Evolutionary conservation across 2,888 invertebrate genomes (phyloP).

Genomic region (Morpho achilles): DNA sequence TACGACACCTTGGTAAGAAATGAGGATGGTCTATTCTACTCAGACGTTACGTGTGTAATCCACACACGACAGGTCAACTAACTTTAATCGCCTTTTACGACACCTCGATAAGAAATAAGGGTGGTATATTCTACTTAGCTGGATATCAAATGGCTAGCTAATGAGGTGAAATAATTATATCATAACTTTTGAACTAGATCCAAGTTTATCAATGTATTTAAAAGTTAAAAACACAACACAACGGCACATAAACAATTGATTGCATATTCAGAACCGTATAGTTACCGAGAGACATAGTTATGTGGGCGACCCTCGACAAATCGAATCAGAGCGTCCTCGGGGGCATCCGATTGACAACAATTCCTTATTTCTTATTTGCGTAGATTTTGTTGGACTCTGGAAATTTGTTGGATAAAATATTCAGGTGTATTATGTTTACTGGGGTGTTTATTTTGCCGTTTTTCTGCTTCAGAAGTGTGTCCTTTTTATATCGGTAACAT

Average conservation of each 20-base stretch:
- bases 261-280: slow-evolving; percentile 14
- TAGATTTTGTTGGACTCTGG: slow-evolving; percentile 8
- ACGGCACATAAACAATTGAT: slow-evolving; percentile 7
- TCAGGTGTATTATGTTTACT: slow-evolving; percentile 8
- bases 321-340: slow-evolving; percentile 15
- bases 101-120: too few relatives aligned
- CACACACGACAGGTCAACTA: too few relatives aligned
- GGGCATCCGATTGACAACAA: slow-evolving; percentile 15
- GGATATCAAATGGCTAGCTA: too few relatives aligned
- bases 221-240: slow-evolving; percentile 1
- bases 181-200: too few relatives aligned
- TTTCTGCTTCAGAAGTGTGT: slow-evolving; percentile 2
- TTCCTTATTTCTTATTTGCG: slow-evolving; percentile 16
- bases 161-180: too few relatives aligned
- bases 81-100: too few relatives aligned
- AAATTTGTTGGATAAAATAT: slow-evolving; percentile 10
- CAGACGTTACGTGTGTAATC: too few relatives aligned
- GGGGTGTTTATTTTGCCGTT: slow-evolving; percentile 2
- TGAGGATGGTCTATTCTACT: too few relatives aligned
- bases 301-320: slow-evolving; percentile 16
- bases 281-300: slow-evolving; percentile 3
- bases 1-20: too few relatives aligned
- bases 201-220: too few relatives aligned
- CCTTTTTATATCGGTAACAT: background rate
- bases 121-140: too few relatives aligned